phyloP scores from a whole-genome alignment of 2,797 vertebrate genomes.

The Sciurus carolinensis region DNA sequence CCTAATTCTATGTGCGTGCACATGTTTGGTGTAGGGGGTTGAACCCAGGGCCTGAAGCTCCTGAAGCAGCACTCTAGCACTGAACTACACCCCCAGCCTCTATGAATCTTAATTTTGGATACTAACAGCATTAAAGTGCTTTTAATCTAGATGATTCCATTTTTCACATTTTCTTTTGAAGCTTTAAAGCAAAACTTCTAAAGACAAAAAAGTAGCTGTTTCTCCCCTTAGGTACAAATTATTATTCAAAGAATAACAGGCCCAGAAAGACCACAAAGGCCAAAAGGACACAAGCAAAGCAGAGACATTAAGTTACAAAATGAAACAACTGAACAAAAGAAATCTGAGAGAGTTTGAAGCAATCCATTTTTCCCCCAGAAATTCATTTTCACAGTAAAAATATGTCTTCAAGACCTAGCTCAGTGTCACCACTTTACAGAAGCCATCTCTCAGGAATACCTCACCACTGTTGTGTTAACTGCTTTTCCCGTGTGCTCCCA shows the following conservation, averaged over 20 bases:
- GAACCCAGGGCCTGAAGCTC: neutral
- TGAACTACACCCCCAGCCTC: neutral
- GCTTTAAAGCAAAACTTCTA: constrained; percentile 52
- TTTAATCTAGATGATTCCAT: neutral
- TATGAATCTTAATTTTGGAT: constrained; percentile 9
- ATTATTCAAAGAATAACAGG: constrained; percentile 44
- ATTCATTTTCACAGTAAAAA: constrained; percentile 39
- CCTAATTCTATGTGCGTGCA: neutral
- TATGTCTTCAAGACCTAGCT: neutral
- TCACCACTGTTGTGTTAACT: neutral
- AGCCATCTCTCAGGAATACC: neutral
- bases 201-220: constrained; percentile 11
- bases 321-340: neutral
- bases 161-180: constrained; percentile 54
- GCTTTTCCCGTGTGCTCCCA: neutral
- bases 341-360: neutral
- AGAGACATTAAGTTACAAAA: constrained; percentile 12
- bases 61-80: neutral
- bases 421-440: neutral
- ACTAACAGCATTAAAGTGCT: constrained; percentile 31
- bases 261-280: neutral
- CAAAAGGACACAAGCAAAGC: neutral
- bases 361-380: neutral
- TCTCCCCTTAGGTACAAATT: constrained; percentile 26
- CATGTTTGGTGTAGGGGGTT: neutral